phyloP scores from a whole-genome alignment of 2,113 vertebrate genomes.

The Esox niger region DNA sequence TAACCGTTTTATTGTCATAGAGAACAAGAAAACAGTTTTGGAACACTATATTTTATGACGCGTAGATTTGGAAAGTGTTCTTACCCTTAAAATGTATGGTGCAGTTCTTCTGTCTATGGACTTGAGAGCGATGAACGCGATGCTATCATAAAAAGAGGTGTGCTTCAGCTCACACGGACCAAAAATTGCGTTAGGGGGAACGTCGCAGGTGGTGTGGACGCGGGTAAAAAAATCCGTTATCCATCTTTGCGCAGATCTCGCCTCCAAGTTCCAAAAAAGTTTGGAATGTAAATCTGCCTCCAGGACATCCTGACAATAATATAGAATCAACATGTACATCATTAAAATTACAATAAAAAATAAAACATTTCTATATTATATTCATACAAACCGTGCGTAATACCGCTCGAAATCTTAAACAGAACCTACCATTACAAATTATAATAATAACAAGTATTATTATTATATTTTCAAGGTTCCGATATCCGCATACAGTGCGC shows the following conservation, averaged over 20 bases:
- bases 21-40: background rate
- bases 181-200: constrained; percentile 82
- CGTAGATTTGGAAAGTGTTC: background rate
- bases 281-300: constrained; percentile 25
- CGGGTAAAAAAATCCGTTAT: constrained; percentile 84
- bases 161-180: constrained; percentile 81
- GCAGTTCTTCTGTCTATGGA: constrained; percentile 82
- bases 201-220: constrained; percentile 81
- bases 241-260: constrained; percentile 80
- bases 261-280: constrained; percentile 78
- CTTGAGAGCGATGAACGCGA: constrained; percentile 83
- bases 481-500: background rate
- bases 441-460: too few species aligned
- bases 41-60: background rate
- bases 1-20: background rate
- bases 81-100: constrained; percentile 83
- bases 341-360: background rate
- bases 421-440: background rate
- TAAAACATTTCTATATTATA: background rate
- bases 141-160: constrained; percentile 82
- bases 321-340: background rate
- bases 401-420: background rate
- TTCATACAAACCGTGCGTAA: background rate
- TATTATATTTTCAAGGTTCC: too few species aligned
- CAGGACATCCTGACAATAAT: background rate